A percentile compares a stretch with the other conserved stretches of the same genome.
phyloP scores from a whole-genome alignment of 1,140 invertebrate genomes.

The Apis dorsata region DNA sequence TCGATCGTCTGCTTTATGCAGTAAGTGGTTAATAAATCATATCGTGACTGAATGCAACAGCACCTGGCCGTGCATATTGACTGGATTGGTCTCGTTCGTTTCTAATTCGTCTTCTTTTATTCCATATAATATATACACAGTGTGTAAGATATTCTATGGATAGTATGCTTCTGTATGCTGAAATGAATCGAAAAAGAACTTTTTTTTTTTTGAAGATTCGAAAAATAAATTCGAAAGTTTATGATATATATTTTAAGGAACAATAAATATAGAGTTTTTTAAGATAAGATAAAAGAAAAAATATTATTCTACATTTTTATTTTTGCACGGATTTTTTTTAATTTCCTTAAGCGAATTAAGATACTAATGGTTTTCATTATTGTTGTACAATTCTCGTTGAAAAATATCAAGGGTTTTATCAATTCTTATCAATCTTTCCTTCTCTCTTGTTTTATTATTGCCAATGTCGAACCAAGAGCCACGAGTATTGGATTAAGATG shows the following conservation, averaged over 20 bases:
- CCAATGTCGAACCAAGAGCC: neutral
- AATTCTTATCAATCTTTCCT: neutral
- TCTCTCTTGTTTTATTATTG: neutral
- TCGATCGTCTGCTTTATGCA: conserved; percentile 43
- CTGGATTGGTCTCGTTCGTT: conserved; percentile 14
- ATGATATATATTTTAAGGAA: no score
- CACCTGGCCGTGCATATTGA: conserved; percentile 33
- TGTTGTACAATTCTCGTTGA: neutral
- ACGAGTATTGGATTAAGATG: neutral
- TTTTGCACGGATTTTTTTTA: neutral
- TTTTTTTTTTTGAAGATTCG: neutral
- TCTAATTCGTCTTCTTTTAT: conserved; percentile 31
- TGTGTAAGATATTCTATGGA: neutral
- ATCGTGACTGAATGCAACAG: conserved; percentile 24
- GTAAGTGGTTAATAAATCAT: conserved; percentile 50
- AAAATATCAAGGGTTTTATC: conserved; percentile 23
- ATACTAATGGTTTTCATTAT: conserved; percentile 22
- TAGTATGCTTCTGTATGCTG: no score
- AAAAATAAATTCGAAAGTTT: no score
- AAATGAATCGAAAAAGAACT: no score
- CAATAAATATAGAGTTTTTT: no score
- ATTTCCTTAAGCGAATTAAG: conserved; percentile 19
- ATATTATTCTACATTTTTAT: no score
- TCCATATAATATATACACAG: neutral
- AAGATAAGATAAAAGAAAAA: no score